These are phyloP conservation scores for Ammodytes dubius DNA, from an alignment of 2,113 vertebrate species.

Conservation along the genomic window DNA sequence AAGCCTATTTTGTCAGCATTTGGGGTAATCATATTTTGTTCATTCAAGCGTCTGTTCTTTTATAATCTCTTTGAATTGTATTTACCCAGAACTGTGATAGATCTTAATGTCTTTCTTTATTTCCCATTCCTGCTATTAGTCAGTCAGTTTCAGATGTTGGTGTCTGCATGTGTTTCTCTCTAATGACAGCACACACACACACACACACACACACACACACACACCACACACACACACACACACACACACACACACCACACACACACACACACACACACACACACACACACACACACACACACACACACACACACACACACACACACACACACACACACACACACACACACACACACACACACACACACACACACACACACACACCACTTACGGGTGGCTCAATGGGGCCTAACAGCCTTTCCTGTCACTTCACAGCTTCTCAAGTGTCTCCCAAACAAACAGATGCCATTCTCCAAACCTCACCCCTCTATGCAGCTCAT, in stretches of 20 bases:
- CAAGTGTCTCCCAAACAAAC: slow-evolving; percentile 70
- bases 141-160: no score
- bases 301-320: no score
- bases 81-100: not conserved
- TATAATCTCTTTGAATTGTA: not conserved
- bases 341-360: not conserved
- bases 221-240: not conserved
- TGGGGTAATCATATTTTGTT: not conserved
- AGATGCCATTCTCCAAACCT: slow-evolving; percentile 62
- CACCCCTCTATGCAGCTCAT: slow-evolving; percentile 48
- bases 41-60: not conserved
- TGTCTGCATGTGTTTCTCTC: no score
- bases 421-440: slow-evolving; percentile 74
- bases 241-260: not conserved
- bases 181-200: not conserved
- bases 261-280: slow-evolving; percentile 21
- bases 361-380: not conserved
- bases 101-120: not conserved
- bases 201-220: slow-evolving; percentile 12
- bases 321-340: slow-evolving; percentile 20
- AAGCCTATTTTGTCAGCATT: not conserved
- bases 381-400: slow-evolving; percentile 35
- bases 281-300: not conserved
- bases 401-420: slow-evolving; percentile 58
- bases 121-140: not conserved